Conservation (phyloP, 2,797 vertebrate species). For the Pseudochirops cupreus region DNA sequence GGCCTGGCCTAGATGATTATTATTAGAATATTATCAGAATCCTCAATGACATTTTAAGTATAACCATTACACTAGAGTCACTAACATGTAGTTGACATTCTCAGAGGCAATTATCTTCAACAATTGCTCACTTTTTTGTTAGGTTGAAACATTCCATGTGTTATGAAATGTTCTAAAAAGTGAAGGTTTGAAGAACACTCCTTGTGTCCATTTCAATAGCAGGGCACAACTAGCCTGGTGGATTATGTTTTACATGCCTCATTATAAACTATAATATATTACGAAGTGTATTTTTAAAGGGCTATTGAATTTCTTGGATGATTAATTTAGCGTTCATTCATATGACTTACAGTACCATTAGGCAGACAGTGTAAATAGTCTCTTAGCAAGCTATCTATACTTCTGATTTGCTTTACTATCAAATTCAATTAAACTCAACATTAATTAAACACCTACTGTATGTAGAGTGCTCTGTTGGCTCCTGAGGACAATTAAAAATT, state of each 20-base stretch:
- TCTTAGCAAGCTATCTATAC: not conserved
- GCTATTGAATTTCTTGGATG: constrained; percentile 31
- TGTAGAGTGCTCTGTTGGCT: not conserved
- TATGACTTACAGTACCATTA: not conserved
- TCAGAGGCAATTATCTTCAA: constrained; percentile 26
- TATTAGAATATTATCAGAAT: not conserved
- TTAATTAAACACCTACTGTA: not conserved
- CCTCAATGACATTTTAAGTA: not conserved
- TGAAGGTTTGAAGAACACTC: not conserved
- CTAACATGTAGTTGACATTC: constrained; percentile 12
- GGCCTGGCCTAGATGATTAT: too few species aligned
- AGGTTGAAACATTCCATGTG: not conserved
- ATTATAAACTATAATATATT: constrained; percentile 7
- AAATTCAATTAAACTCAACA: not conserved
- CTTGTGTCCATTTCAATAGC: not conserved
- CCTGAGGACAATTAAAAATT: not conserved
- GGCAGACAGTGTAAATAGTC: not conserved
- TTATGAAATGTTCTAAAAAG: constrained; percentile 18
- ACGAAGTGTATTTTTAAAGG: constrained; percentile 10
- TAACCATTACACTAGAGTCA: not conserved
- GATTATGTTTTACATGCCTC: constrained; percentile 18
- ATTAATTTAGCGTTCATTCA: not conserved
- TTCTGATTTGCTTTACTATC: not conserved
- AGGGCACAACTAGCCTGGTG: not conserved
- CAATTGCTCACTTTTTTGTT: not conserved